Percentiles rank a stretch among this genome's conserved stretches.
These are phyloP conservation scores for Drosophila lutescens DNA, from an alignment of 2,888 invertebrate species.

Conservation along the genomic window DNA sequence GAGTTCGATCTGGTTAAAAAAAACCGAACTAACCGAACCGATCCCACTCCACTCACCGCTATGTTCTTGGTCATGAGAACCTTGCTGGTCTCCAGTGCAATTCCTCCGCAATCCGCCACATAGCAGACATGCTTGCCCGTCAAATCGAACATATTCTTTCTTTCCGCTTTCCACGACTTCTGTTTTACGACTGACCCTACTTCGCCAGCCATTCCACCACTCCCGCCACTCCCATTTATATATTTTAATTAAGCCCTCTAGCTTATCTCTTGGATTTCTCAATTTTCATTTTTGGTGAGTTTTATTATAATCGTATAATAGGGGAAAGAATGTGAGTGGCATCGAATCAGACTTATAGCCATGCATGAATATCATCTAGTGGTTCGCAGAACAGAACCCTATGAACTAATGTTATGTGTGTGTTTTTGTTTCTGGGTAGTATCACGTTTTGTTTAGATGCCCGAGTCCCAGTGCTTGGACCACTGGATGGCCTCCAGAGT, in stretches of 20 bases:
- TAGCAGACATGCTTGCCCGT: slow-evolving; percentile 75
- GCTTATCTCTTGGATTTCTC: slow-evolving; percentile 54
- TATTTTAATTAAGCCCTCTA: slow-evolving; percentile 57
- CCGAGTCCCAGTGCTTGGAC: slow-evolving; percentile 73
- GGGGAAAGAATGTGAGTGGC: slow-evolving; percentile 27
- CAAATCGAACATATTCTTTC: slow-evolving; percentile 72
- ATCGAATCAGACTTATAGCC: slow-evolving; percentile 46
- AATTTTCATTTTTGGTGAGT: slow-evolving; percentile 20
- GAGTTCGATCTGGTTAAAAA: neutral
- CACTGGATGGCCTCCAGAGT: slow-evolving; percentile 64
- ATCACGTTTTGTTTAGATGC: slow-evolving; percentile 49
- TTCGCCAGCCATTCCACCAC: neutral
- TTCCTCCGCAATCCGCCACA: slow-evolving; percentile 80
- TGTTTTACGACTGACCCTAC: slow-evolving; percentile 41
- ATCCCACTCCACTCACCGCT: slow-evolving; percentile 60
- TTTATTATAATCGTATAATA: slow-evolving; percentile 33
- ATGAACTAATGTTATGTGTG: slow-evolving; percentile 21
- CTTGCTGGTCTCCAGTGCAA: slow-evolving; percentile 78
- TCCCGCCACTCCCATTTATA: slow-evolving; percentile 19
- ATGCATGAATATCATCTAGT: slow-evolving; percentile 23
- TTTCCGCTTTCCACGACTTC: slow-evolving; percentile 32
- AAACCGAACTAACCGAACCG: neutral
- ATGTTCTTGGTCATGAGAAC: slow-evolving; percentile 72
- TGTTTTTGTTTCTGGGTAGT: neutral
- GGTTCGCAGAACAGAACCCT: slow-evolving; percentile 26